phyloP scores from a whole-genome alignment of 2,797 vertebrate species.

The Hirundo rustica region DNA sequence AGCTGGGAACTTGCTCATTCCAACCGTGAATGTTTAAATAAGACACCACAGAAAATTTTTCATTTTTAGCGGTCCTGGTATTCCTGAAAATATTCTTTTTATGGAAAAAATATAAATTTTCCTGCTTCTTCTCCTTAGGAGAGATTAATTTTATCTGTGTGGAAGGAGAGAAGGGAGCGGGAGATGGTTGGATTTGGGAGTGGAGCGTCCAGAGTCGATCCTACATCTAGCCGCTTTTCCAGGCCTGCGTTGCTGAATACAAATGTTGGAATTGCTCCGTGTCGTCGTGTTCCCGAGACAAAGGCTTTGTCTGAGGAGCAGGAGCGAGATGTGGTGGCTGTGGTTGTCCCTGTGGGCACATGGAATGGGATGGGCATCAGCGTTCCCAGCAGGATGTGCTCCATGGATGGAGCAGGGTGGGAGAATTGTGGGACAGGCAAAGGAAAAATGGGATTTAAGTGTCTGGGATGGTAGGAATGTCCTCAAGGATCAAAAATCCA shows the following conservation, averaged over 20 bases:
- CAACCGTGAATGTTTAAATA: conserved; percentile 14
- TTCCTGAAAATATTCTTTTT: not conserved
- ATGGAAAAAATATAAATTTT: not conserved
- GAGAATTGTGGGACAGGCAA: not conserved
- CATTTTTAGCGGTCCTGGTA: not conserved
- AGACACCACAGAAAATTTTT: not conserved
- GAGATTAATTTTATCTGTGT: not conserved
- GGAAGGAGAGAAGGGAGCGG: not conserved
- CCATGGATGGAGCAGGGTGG: not conserved
- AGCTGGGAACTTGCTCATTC: not conserved
- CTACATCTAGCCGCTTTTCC: not conserved
- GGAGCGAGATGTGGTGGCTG: not conserved
- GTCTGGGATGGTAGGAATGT: fast-evolving
- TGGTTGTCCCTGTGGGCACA: fast-evolving
- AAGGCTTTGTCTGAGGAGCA: not conserved
- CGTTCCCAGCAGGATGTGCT: fast-evolving
- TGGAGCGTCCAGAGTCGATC: not conserved
- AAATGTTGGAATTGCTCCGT: not conserved
- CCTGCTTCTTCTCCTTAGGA: not conserved
- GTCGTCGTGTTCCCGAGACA: not conserved
- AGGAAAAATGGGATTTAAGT: not conserved
- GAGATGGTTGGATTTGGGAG: not conserved
- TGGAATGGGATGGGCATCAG: fast-evolving
- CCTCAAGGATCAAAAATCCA: not conserved
- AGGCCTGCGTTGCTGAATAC: not conserved